Percentiles rank a stretch among this genome's conserved stretches.
Evolutionary conservation across 2,113 vertebrate species (phyloP).

Genomic region (Bothrops jararaca): DNA sequence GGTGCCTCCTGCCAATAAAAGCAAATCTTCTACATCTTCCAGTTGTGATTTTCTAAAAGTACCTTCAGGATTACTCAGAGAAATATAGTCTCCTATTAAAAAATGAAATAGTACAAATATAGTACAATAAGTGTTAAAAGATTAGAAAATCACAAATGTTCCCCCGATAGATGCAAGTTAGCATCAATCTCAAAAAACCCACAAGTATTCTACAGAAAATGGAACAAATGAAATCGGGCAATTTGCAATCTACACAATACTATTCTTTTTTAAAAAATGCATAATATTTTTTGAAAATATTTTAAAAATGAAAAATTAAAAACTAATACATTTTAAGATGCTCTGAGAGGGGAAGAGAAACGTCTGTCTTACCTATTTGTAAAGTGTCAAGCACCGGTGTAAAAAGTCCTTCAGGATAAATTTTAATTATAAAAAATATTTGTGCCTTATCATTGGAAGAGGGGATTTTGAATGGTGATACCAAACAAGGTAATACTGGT

Average conservation of each 20-base stretch:
- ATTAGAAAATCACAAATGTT: neutral
- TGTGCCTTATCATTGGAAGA: conserved; percentile 51
- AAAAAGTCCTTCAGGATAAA: conserved; percentile 84
- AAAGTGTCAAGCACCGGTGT: conserved; percentile 80
- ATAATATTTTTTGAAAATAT: neutral
- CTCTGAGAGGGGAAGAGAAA: neutral
- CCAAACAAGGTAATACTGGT: conserved; percentile 76
- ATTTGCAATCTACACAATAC: neutral
- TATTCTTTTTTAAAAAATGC: neutral
- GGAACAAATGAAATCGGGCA: neutral
- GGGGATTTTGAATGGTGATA: conserved; percentile 62
- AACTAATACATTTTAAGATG: neutral
- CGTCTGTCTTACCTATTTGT: conserved; percentile 73
- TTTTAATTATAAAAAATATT: conserved; percentile 92
- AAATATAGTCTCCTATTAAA: conserved; percentile 78
- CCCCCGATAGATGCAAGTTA: neutral
- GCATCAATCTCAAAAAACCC: neutral
- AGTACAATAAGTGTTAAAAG: neutral
- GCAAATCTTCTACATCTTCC: conserved; percentile 79
- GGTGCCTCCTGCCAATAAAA: conserved; percentile 90
- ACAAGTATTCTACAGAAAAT: neutral
- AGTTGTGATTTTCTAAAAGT: conserved; percentile 76
- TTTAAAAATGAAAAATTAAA: neutral
- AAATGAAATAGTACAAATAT: neutral
- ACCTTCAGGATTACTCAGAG: conserved; percentile 84